These are phyloP conservation scores for Chelon labrosus DNA, from an alignment of 2,797 vertebrate genomes.

Conservation along the genomic window DNA sequence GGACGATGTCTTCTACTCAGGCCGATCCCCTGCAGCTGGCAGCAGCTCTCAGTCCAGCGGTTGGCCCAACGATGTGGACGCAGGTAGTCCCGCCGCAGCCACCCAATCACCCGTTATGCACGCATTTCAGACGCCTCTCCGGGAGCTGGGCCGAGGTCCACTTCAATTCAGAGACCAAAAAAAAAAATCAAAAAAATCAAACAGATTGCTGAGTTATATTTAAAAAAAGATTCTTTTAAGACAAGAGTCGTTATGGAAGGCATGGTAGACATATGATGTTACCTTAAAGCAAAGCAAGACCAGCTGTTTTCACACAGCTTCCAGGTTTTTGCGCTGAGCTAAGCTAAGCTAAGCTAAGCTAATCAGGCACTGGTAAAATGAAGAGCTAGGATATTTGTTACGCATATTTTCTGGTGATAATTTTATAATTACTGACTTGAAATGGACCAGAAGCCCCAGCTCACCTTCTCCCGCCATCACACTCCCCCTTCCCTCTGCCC, in stretches of 20 bases:
- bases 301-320: not conserved
- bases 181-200: not conserved
- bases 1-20: conserved; percentile 95
- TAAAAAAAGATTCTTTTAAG: not conserved
- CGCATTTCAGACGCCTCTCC: not conserved
- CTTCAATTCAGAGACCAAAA: conserved; percentile 47
- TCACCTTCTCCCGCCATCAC: conserved; percentile 29
- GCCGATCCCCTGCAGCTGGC: conserved; percentile 93
- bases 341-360: conserved; percentile 9
- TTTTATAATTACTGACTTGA: conserved; percentile 44
- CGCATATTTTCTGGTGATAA: not conserved
- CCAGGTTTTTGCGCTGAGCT: conserved; percentile 13
- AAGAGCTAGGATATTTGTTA: no score
- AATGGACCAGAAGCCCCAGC: conserved; percentile 49
- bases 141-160: conserved; percentile 51
- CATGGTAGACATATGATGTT: not conserved
- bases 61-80: conserved; percentile 95
- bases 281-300: not conserved
- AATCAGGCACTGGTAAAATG: not conserved
- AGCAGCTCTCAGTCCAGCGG: conserved; percentile 94
- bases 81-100: conserved; percentile 83
- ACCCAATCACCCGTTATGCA: not conserved
- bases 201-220: not conserved
- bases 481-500: conserved; percentile 11
- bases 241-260: not conserved